A percentile compares a stretch with the other conserved stretches of the same genome.
phyloP scores from a whole-genome alignment of 23 tunicate genomes.

The Trididemnum nubilum region DNA sequence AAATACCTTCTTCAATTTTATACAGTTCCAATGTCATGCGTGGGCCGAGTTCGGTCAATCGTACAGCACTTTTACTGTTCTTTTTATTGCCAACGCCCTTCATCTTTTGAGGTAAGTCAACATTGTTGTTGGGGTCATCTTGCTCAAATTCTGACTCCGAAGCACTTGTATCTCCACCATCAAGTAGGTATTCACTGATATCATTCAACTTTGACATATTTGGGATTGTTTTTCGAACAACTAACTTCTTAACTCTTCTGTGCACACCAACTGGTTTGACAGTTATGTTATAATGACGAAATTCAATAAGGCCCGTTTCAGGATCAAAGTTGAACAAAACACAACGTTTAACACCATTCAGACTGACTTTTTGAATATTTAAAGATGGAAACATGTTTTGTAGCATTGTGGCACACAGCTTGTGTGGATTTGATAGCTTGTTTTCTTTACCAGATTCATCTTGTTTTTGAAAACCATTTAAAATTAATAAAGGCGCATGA shows the following conservation, averaged over 20 bases:
- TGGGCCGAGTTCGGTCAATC: constrained; percentile 94
- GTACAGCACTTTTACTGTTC: constrained; percentile 48
- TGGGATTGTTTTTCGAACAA: constrained; percentile 48
- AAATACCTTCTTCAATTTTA: constrained; percentile 80
- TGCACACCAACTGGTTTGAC: constrained; percentile 70
- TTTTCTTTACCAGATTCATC: not conserved
- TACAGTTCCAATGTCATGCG: constrained; percentile 75
- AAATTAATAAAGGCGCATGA: constrained; percentile 72
- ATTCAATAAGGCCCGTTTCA: constrained; percentile 64
- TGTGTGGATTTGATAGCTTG: constrained; percentile 39
- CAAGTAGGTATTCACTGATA: constrained; percentile 58
- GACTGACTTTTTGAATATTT: constrained; percentile 58
- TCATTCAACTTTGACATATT: constrained; percentile 52
- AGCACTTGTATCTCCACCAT: constrained; percentile 66
- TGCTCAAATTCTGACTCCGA: constrained; percentile 78
- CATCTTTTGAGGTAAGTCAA: constrained; percentile 57
- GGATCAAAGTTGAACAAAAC: constrained; percentile 61
- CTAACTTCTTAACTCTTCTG: constrained; percentile 55
- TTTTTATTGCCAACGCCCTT: constrained; percentile 48
- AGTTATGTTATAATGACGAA: constrained; percentile 81
- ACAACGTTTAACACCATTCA: constrained; percentile 67
- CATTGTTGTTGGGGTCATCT: constrained; percentile 70
- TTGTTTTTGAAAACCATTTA: constrained; percentile 58
- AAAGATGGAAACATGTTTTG: constrained; percentile 93
- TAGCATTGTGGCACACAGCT: constrained; percentile 74